A percentile compares a stretch with the other conserved stretches of the same genome.
Conservation (phyloP, 2,888 invertebrate genomes). For the Drosophila dives region DNA sequence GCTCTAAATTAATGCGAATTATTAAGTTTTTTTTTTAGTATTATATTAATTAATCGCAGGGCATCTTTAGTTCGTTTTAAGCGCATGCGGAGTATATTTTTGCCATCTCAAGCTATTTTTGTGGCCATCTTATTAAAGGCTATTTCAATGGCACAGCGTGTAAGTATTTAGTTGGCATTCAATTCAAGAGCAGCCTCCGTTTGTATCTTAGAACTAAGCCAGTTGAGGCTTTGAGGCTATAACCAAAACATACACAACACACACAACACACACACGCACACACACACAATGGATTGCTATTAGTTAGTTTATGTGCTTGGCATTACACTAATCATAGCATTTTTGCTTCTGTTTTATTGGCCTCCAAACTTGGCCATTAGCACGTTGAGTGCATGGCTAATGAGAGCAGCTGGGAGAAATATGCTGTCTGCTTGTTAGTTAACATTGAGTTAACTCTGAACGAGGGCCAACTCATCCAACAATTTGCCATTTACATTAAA, state of each 20-base stretch:
- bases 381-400: slow-evolving; percentile 70
- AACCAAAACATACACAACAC: slow-evolving; percentile 20
- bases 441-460: slow-evolving; percentile 34
- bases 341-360: slow-evolving; percentile 63
- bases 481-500: slow-evolving; percentile 56
- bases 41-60: not conserved
- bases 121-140: slow-evolving; percentile 43
- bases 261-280: slow-evolving; percentile 2
- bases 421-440: slow-evolving; percentile 34
- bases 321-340: slow-evolving; percentile 74
- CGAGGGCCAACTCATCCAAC: slow-evolving; percentile 41
- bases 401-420: slow-evolving; percentile 47
- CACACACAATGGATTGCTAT: slow-evolving; percentile 17
- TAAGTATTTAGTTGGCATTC: slow-evolving; percentile 57
- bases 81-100: slow-evolving; percentile 14
- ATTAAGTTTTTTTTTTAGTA: too few species aligned
- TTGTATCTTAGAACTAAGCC: slow-evolving; percentile 30
- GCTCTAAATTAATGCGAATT: too few species aligned
- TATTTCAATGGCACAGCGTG: slow-evolving; percentile 36
- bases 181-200: slow-evolving; percentile 30
- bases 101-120: slow-evolving; percentile 62
- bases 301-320: slow-evolving; percentile 56
- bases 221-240: slow-evolving; percentile 10
- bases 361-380: slow-evolving; percentile 58
- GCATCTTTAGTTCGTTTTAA: not conserved